Evolutionary conservation across 2,888 invertebrate species (phyloP).

Genomic region (Pristionchus exspectatus): DNA sequence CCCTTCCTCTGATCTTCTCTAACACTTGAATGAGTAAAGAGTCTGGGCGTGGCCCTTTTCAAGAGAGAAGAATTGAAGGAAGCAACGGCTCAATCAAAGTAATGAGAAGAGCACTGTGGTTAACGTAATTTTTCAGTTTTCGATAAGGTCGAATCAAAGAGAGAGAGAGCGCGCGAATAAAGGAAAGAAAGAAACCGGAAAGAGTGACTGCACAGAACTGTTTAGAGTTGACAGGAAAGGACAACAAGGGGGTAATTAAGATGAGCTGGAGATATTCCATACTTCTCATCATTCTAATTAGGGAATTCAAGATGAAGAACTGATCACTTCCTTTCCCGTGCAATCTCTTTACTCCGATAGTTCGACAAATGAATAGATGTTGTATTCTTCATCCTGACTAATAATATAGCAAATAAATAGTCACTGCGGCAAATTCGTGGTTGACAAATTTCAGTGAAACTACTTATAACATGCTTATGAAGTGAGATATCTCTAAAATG

Average conservation of each 20-base stretch:
- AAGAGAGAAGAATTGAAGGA: conserved; percentile 1
- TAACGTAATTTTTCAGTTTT: background rate
- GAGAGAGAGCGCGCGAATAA: background rate
- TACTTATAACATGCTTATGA: background rate
- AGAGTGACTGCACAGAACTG: background rate
- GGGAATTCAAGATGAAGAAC: no score
- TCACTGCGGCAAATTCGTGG: no score
- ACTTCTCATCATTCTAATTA: no score
- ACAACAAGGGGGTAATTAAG: conserved; percentile 4
- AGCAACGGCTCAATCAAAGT: conserved; percentile 43
- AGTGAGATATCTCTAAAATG: background rate
- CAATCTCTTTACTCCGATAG: no score
- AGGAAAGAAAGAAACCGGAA: conserved; percentile 40
- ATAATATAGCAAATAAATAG: no score
- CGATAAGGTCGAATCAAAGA: conserved; percentile 9
- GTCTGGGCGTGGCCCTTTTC: conserved; percentile 23
- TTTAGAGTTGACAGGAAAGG: background rate
- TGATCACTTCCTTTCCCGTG: no score
- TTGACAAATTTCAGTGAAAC: no score
- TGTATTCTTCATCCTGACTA: no score
- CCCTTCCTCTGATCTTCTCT: conserved; percentile 38
- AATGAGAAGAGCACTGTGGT: conserved; percentile 3
- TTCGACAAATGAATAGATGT: no score
- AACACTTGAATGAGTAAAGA: conserved; percentile 55
- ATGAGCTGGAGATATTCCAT: background rate